Percentiles rank a stretch among this genome's conserved stretches.
Conservation (phyloP, 64 coral and sea anemone genomes). For the Montipora efflorescens region DNA sequence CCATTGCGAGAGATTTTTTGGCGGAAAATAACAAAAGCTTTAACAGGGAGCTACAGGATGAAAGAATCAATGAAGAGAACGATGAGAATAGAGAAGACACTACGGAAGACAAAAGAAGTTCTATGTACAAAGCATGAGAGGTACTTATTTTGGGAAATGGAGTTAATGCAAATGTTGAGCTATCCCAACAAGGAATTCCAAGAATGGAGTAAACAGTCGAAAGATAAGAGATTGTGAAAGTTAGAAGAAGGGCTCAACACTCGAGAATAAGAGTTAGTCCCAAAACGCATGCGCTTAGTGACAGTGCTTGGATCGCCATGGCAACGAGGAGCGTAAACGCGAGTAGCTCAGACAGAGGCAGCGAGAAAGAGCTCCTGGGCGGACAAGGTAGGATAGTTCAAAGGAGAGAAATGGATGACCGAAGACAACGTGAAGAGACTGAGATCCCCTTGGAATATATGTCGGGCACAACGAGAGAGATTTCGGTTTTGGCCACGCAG, state of each 20-base stretch:
- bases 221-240: not conserved
- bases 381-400: not conserved
- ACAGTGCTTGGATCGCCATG: conserved; percentile 7
- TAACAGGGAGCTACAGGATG: not conserved
- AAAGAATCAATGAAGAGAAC: not conserved
- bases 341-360: conserved; percentile 38
- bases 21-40: not conserved
- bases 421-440: conserved; percentile 17
- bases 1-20: not conserved
- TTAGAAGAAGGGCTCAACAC: too few relatives aligned
- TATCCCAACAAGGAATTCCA: not conserved
- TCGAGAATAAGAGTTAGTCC: not conserved
- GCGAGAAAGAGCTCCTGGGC: not conserved
- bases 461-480: conserved; percentile 25
- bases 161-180: not conserved
- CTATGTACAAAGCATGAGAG: not conserved
- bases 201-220: conserved; percentile 4
- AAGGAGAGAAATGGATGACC: conserved; percentile 24
- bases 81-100: not conserved
- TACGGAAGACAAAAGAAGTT: not conserved
- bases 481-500: conserved; percentile 5
- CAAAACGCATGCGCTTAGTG: not conserved
- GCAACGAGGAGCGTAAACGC: conserved; percentile 25
- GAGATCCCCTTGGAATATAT: not conserved
- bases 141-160: not conserved